These are phyloP conservation scores for Paraescarpia echinospica DNA, from an alignment of 1,140 invertebrate genomes.

Conservation along the genomic window DNA sequence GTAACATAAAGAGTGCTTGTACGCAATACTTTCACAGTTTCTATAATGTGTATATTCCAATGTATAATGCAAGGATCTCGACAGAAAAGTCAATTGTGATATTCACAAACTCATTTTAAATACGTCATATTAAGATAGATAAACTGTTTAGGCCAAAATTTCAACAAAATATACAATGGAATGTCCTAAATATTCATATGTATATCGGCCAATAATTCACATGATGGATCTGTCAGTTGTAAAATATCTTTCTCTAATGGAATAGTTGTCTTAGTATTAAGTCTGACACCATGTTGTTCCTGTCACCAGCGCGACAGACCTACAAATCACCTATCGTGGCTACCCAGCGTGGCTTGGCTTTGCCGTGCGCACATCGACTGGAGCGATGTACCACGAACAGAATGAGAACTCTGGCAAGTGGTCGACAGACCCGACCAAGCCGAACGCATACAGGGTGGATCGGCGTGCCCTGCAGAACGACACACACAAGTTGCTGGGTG, in stretches of 20 bases:
- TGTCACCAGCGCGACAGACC: neutral
- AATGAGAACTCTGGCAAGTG: conserved; percentile 1
- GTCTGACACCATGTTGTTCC: neutral
- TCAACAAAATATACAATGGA: no score
- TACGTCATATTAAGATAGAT: neutral
- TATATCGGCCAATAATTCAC: no score
- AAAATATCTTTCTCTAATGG: no score
- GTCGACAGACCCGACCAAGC: neutral
- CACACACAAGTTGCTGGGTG: neutral
- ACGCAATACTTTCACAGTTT: neutral
- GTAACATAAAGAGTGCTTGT: no score
- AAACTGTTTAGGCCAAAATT: no score
- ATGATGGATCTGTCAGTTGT: no score
- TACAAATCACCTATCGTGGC: neutral
- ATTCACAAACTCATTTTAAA: neutral
- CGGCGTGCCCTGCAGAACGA: neutral
- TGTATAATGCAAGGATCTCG: no score
- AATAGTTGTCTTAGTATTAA: neutral
- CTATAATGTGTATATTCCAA: neutral
- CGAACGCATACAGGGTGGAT: neutral
- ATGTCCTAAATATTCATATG: no score
- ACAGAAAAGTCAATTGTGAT: no score
- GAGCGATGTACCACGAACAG: neutral
- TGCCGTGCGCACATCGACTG: neutral
- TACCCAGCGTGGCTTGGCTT: conserved; percentile 13